phyloP scores from a whole-genome alignment of 2,797 vertebrate genomes.

The Squalus acanthias region DNA sequence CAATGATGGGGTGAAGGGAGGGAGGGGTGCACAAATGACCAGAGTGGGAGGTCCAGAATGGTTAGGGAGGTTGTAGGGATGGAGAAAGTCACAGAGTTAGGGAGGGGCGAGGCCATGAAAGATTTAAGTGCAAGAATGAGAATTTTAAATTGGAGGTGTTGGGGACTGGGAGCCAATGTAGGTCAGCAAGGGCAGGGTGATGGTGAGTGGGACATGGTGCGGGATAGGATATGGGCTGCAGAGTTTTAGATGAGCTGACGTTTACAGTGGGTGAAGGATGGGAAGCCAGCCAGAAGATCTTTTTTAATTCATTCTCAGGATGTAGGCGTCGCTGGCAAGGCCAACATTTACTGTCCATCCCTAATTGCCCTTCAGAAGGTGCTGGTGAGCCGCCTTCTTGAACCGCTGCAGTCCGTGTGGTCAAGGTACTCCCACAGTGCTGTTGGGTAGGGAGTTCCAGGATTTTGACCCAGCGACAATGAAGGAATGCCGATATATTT shows the following conservation, averaged over 20 bases:
- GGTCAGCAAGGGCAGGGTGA: not conserved
- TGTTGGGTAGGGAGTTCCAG: too few species aligned
- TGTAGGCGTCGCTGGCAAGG: too few species aligned
- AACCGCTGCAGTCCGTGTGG: too few species aligned
- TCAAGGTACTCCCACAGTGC: too few species aligned
- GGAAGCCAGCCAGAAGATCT: not conserved
- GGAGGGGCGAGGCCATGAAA: not conserved
- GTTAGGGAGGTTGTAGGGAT: not conserved
- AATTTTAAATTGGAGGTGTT: not conserved
- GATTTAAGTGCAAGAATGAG: not conserved
- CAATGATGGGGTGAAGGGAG: not conserved
- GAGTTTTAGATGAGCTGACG: not conserved
- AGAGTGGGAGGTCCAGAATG: not conserved
- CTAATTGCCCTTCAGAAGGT: too few species aligned
- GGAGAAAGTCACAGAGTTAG: not conserved
- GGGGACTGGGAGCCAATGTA: not conserved
- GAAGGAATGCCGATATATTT: too few species aligned
- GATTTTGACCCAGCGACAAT: too few species aligned
- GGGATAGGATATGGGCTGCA: not conserved
- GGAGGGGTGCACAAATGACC: not conserved
- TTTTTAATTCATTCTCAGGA: not conserved
- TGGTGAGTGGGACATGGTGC: not conserved
- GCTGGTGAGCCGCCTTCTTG: too few species aligned
- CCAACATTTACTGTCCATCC: too few species aligned
- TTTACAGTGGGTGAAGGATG: not conserved